These are phyloP conservation scores for Eucidaris tribuloides DNA, from an alignment of 35 echinoderm and acorn worm genomes.

Conservation along the genomic window DNA sequence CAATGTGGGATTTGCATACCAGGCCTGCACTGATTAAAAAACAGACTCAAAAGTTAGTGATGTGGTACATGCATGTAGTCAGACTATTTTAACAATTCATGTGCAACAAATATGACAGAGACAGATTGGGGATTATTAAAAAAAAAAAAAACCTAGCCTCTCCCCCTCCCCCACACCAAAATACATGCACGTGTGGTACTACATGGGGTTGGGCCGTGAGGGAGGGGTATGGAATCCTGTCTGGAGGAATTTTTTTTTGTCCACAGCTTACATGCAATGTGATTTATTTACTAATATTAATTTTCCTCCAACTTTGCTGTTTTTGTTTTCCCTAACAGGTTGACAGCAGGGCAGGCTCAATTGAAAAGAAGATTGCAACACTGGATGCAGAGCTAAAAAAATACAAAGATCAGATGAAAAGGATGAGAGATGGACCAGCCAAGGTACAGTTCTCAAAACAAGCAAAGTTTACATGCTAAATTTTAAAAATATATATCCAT, in stretches of 20 bases:
- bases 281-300: not conserved
- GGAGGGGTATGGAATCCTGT: not conserved
- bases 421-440: constrained; percentile 97
- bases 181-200: not conserved
- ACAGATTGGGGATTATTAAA: not conserved
- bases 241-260: not conserved
- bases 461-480: too few relatives aligned
- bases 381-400: constrained; percentile 90
- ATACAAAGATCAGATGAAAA: constrained; percentile 99
- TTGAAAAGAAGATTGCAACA: constrained; percentile 93
- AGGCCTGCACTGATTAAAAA: too few relatives aligned
- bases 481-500: too few relatives aligned
- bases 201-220: too few relatives aligned
- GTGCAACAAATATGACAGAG: not conserved
- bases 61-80: too few relatives aligned
- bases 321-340: constrained; percentile 50
- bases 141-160: not conserved
- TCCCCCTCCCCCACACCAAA: too few relatives aligned
- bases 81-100: not conserved
- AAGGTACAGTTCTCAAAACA: too few relatives aligned
- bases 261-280: not conserved
- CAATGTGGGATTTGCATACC: too few relatives aligned
- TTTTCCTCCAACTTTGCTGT: not conserved
- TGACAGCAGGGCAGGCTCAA: constrained; percentile 89
- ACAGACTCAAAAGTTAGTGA: too few relatives aligned